Base-by-base conservation (phyloP, 2,113 vertebrate genomes). In the Aplodontia rufa region DNA sequence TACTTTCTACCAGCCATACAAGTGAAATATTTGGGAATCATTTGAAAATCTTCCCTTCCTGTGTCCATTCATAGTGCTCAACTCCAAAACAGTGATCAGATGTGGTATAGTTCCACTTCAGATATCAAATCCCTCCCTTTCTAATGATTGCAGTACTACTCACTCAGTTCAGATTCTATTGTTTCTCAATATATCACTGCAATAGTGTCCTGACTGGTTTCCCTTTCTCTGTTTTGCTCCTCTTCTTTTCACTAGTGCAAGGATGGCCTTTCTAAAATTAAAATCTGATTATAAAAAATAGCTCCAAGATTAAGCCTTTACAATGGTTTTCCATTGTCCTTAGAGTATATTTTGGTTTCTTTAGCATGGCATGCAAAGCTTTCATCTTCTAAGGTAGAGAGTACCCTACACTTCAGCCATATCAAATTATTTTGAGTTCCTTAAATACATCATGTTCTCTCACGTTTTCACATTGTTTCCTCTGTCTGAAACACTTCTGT, bases 371-470 rank as follows among this genome's bases (percentile, higher is more conserved):
- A 75, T 80, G 64, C 75, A 49, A 87, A 76, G n/a, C 72, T 69
- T 89, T 76, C 37, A 55, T 64, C 74, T 79, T 68, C 37, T 51
- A 49, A 69, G 47, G 32, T 68, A 75, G 66, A 87, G 71, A 47
- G 81, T 69, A 58, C 49, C 42, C 24, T 83, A 28, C 19, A 28
- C 0, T 71, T 64, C 45, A 49, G 79, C 55, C 40, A 17, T 83
- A 53, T 74, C 53, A 66, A 47, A 76, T 79, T 87, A 71, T 90
- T 94, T 96, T 90, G 62, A 87, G 87, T 83, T 80, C 49, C 42
- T 75, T 93, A 69, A 85, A 93, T 92, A 47, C 35, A 71, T 78
- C 35, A 35, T 76, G 60, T 71, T 87, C 37, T 87, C 45, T 82
- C 45, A 42, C 37, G 28, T 93, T 93, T 91, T 72, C 74, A 8